Evolutionary conservation across 2,888 invertebrate species (phyloP).

Genomic region (Agriopis marginaria): DNA sequence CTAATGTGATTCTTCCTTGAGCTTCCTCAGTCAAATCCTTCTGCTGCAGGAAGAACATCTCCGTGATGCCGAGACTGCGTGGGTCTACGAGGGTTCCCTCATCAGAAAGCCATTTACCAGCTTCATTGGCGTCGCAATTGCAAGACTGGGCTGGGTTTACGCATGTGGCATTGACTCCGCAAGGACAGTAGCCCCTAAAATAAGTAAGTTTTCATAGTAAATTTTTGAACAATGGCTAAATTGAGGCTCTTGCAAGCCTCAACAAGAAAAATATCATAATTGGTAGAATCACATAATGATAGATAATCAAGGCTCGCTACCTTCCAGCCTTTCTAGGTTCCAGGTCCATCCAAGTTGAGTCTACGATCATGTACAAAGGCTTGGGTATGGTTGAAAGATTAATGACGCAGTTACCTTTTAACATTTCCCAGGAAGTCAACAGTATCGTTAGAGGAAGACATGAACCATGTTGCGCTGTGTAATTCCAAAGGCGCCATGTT

Average conservation of each 20-base stretch:
- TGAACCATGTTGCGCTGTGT: constrained; percentile 96
- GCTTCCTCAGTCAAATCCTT: constrained; percentile 93
- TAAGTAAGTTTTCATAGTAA: neutral
- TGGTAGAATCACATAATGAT: too few species aligned
- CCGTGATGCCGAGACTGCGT: constrained; percentile 94
- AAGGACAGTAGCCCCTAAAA: constrained; percentile 90
- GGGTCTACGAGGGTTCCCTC: constrained; percentile 94
- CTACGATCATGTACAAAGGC: too few species aligned
- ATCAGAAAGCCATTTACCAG: constrained; percentile 93
- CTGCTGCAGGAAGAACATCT: constrained; percentile 96
- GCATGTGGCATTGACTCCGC: constrained; percentile 93
- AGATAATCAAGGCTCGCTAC: too few species aligned
- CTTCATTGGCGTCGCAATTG: constrained; percentile 95
- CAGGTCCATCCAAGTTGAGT: too few species aligned
- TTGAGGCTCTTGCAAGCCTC: too few species aligned
- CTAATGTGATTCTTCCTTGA: constrained; percentile 94
- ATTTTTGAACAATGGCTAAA: neutral
- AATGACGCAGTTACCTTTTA: constrained; percentile 85
- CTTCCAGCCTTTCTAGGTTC: too few species aligned
- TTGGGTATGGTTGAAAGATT: neutral
- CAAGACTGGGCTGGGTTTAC: constrained; percentile 93
- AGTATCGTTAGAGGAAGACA: constrained; percentile 92
- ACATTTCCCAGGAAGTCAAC: constrained; percentile 95
- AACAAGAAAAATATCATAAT: too few species aligned
- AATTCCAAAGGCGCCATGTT: constrained; percentile 94